A percentile compares a stretch with the other conserved stretches of the same genome.
Conservation (phyloP, 2,113 vertebrate genomes). For the Calonectris borealis region DNA sequence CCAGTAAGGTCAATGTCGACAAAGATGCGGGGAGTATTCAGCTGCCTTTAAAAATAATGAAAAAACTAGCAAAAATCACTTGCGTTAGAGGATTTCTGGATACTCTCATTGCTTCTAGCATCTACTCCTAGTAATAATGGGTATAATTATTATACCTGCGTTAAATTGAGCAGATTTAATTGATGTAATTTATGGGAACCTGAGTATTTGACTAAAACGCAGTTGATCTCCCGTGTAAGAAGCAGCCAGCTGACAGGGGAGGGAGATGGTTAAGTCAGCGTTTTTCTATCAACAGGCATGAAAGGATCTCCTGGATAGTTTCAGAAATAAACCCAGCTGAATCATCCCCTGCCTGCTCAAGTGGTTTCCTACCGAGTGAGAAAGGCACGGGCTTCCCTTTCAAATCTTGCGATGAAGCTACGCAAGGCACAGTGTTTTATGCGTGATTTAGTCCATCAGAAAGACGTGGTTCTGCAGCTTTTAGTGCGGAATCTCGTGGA, state of each 20-base stretch:
- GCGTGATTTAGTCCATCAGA: neutral
- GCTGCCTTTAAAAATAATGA: neutral
- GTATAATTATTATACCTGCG: neutral
- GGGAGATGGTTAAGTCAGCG: neutral
- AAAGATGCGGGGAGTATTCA: neutral
- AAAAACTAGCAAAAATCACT: neutral
- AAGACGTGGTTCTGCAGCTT: neutral
- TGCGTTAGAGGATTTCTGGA: neutral
- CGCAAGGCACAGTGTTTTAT: accelerated
- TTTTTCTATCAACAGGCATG: neutral
- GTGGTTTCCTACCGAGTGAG: neutral
- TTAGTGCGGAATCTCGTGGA: neutral
- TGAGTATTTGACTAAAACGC: neutral
- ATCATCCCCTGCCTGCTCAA: neutral
- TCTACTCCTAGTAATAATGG: neutral
- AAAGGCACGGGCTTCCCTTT: neutral
- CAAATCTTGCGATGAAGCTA: accelerated
- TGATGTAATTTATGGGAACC: neutral
- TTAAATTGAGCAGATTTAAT: neutral
- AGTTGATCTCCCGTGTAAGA: neutral
- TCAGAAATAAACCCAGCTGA: neutral
- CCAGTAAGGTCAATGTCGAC: neutral
- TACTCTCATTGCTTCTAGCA: neutral
- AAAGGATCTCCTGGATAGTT: neutral
- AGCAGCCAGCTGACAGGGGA: neutral